Evolutionary conservation across 2,888 invertebrate species (phyloP), one percentile per base, ranked within the genome.

Genomic region (Nycteola revayana): DNA sequence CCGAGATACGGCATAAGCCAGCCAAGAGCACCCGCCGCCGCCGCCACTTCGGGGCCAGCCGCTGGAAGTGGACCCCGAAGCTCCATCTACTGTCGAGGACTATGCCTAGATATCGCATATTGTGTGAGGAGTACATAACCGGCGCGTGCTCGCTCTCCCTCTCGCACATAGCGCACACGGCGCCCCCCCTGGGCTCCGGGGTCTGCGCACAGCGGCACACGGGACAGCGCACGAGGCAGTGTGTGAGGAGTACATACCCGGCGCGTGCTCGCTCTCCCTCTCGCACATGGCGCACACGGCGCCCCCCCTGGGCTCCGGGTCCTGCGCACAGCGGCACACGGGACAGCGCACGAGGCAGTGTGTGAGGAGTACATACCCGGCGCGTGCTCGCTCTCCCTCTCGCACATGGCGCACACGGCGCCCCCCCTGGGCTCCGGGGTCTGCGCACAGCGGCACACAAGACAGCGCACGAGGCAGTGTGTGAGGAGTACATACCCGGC

Each of bases 141-240:
- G 18, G 18, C 4, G 18, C 18, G 6, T 18, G 18, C 18, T 5
- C 18, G 18, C 18, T 18, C 18, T 18, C 18, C 4, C 6, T 6
- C 4, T 6, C 18, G 6, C 4, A 6, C 6, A 6, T 18, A 6
- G 6, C 18, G 18, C 6, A 18, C 18, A 6, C n/a, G 25, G 8
- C 2, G 10, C 20, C 22, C 4, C 4, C n/a, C 18, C 18, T 20
- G 27, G 30, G 6, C n/a, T n/a, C n/a, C n/a, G 18, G 4, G 6
- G 18, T 18, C 18, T 18, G 4, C 18, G 4, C 6, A 6, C 18
- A 18, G 18, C 18, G 18, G 6, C 18, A 18, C 35, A 18, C 18
- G 18, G 18, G 18, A 25, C 41, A 34, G 0, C 60, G 47, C 71
- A 66, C 18, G 18, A 3, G 18, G 10, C 14, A 11, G 18, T 18